Conservation (phyloP, 2,797 vertebrate genomes). For the Serranus cabrilla region DNA sequence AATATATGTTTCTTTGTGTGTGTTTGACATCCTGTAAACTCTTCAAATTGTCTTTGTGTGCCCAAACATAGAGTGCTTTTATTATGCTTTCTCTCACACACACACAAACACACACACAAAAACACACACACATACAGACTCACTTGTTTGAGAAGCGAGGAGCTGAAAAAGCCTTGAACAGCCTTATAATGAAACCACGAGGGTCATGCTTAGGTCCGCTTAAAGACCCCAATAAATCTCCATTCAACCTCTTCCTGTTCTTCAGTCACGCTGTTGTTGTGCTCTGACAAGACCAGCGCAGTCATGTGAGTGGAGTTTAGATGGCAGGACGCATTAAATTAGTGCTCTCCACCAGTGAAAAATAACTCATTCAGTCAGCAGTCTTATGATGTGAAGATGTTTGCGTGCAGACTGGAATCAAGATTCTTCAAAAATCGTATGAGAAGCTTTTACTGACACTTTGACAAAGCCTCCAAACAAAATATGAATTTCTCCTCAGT, state of each 20-base stretch:
- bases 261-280: constrained; percentile 13
- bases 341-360: constrained; percentile 11
- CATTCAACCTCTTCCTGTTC: neutral
- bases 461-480: neutral
- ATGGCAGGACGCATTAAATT: constrained; percentile 31
- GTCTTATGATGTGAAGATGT: constrained; percentile 12
- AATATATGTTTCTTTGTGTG: constrained; percentile 28
- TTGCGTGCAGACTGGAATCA: neutral
- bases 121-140: neutral
- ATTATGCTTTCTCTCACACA: neutral
- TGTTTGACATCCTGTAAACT: constrained; percentile 41
- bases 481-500: neutral
- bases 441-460: neutral
- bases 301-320: constrained; percentile 43
- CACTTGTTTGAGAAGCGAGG: constrained; percentile 18
- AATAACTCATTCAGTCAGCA: constrained; percentile 20
- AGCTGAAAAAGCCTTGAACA: constrained; percentile 9
- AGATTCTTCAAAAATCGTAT: constrained; percentile 1
- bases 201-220: constrained; percentile 24
- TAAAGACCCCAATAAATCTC: constrained; percentile 19
- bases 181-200: constrained; percentile 22
- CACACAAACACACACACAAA: constrained; percentile 1
- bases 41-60: constrained; percentile 17
- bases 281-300: constrained; percentile 4
- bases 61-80: constrained; percentile 36